Base-by-base conservation (phyloP, 2,797 vertebrate genomes). In the Takifugu rubripes region DNA sequence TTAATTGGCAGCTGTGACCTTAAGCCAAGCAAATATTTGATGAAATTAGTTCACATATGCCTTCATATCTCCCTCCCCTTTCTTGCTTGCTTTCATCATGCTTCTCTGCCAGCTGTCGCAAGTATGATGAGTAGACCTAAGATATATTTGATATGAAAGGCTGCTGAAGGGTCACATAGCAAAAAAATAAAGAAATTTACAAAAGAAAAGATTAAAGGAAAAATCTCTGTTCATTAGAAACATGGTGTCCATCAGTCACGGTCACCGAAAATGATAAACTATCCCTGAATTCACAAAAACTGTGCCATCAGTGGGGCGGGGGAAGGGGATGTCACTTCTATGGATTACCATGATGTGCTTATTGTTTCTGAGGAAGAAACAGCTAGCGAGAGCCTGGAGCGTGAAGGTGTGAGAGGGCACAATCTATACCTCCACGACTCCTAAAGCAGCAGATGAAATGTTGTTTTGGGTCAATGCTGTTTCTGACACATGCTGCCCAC, bases 51-150 rank as follows among this genome's bases (percentile, higher is more conserved):
- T 64, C 27, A 57, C 54, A 53, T 74, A 70, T 77, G 63, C 63
- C 66, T 29, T 43, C 58, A 16, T 40, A 40, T 65, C 63, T 61
- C 40, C 59, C 70, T 67, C 43, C 48, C 60, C 54, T 66, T 54
- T 79, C 79, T 75, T 61, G 59, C 59, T 77, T 2, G 5, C 77
- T 85, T 87, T 85, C 84, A 86, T 84, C 76, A 78, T 77, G 69
- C 75, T 83, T 82, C 68, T 69, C 65, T 67, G 70, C 74, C 77
- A 21, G 73, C 74, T 79, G 87, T 79, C 80, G 82, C 67, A 77
- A 79, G 74, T 83, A 85, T 87, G 85, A 88, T 82, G 81, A 88
- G 75, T 77, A 67, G 74, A 81, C 73, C 84, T 56, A 66, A 84
- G 70, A 84, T 72, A 61, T 70, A 75, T 86, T 89, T 87, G 81